Evolutionary conservation across 2,888 invertebrate genomes (phyloP).

Genomic region (Drosophila nigricruria): DNA sequence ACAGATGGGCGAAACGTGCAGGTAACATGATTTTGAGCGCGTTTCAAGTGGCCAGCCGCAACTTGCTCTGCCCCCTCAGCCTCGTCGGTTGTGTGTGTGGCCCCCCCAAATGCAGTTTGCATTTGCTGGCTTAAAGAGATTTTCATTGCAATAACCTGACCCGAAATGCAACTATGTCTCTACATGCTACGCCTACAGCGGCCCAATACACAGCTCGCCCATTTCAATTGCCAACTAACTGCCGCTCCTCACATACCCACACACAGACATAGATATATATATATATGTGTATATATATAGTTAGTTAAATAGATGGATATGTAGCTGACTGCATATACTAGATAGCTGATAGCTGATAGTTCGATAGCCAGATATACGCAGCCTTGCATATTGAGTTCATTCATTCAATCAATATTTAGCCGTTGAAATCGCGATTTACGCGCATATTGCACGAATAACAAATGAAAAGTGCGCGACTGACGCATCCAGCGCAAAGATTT

Average conservation of each 20-base stretch:
- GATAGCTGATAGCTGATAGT: constrained; percentile 38
- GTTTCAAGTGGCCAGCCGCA: constrained; percentile 58
- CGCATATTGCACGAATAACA: constrained; percentile 80
- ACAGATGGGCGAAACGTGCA: constrained; percentile 75
- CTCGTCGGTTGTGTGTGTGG: background rate
- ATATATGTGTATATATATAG: constrained; percentile 18
- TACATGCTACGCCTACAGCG: constrained; percentile 43
- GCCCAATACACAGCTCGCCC: constrained; percentile 49
- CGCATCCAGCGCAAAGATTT: constrained; percentile 59
- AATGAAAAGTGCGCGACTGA: constrained; percentile 68
- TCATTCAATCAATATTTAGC: constrained; percentile 77
- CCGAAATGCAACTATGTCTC: constrained; percentile 55
- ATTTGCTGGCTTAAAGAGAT: constrained; percentile 77
- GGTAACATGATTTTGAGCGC: constrained; percentile 73
- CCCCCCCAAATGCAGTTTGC: constrained; percentile 70
- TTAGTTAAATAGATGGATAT: constrained; percentile 12
- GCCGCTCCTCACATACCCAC: constrained; percentile 35
- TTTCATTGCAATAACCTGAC: constrained; percentile 77
- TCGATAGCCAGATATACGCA: constrained; percentile 24
- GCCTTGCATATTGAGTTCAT: constrained; percentile 66
- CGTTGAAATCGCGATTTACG: constrained; percentile 79
- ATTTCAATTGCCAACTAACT: constrained; percentile 69
- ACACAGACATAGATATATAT: constrained; percentile 14
- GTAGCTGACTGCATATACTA: constrained; percentile 26
- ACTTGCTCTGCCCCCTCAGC: constrained; percentile 21